These are phyloP conservation scores for Vannuccia rotundouncinata DNA, from an alignment of 2,888 invertebrate genomes.

Conservation along the genomic window DNA sequence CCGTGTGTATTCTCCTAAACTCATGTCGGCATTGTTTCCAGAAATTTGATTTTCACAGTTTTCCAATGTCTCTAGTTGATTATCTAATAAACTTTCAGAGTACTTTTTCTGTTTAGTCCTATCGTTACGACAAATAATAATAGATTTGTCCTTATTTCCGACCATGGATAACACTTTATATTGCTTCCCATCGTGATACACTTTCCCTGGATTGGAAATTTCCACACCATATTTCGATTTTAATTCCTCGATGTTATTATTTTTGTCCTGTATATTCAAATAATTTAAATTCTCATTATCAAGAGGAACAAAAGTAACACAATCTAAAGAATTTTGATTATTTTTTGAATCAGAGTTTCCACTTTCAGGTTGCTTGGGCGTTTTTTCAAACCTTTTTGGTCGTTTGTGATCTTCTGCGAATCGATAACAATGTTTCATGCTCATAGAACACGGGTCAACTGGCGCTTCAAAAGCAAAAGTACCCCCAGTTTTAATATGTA, in stretches of 20 bases:
- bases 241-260: neutral
- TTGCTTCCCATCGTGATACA: neutral
- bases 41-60: slow-evolving; percentile 11
- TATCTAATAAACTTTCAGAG: neutral
- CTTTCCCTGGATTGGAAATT: neutral
- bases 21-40: neutral
- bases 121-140: neutral
- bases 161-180: neutral
- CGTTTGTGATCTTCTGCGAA: neutral
- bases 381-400: neutral
- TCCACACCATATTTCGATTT: neutral
- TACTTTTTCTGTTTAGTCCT: neutral
- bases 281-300: neutral
- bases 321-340: neutral
- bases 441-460: neutral
- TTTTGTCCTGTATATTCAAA: neutral
- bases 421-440: neutral
- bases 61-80: neutral
- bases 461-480: neutral
- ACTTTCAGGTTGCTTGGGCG: neutral
- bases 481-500: neutral
- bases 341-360: neutral
- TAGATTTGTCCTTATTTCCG: neutral
- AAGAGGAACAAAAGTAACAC: neutral
- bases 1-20: neutral